These are phyloP conservation scores for Chirona hameri DNA, from an alignment of 2,888 invertebrate species.

Conservation along the genomic window DNA sequence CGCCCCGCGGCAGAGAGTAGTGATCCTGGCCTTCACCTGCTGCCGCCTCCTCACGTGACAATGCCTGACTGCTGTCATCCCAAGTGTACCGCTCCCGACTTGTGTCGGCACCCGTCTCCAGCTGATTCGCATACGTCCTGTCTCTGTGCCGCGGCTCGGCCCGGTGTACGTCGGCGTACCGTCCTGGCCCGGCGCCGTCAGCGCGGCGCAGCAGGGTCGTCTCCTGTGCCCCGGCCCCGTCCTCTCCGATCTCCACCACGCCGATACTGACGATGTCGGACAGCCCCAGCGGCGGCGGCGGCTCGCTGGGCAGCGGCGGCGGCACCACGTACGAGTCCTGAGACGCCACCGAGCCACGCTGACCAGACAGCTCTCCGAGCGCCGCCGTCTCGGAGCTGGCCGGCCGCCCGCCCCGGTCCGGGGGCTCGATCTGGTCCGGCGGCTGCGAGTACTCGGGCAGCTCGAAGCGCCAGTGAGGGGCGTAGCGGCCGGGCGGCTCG, in stretches of 20 bases:
- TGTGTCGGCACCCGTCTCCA: too few relatives aligned
- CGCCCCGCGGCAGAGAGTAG: too few relatives aligned
- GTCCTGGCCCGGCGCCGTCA: not conserved
- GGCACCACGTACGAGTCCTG: not conserved
- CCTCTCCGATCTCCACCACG: not conserved
- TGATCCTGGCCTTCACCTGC: too few relatives aligned
- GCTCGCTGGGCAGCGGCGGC: not conserved
- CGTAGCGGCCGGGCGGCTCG: not conserved
- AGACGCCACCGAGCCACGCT: not conserved
- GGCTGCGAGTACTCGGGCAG: too few relatives aligned
- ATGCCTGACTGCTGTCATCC: too few relatives aligned
- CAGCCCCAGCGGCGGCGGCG: not conserved
- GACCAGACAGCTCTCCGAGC: not conserved
- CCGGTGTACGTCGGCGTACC: not conserved
- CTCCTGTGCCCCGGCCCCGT: not conserved
- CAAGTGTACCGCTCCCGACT: too few relatives aligned
- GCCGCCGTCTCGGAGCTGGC: too few relatives aligned
- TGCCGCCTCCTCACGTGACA: too few relatives aligned
- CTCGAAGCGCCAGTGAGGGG: too few relatives aligned
- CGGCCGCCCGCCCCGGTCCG: too few relatives aligned
- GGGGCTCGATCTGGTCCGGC: too few relatives aligned
- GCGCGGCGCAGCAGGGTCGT: not conserved
- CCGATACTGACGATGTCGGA: slow-evolving; percentile 12
- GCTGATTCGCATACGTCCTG: too few relatives aligned
- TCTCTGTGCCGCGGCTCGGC: not conserved